These are phyloP conservation scores for Corella eumyota DNA, from an alignment of 23 tunicate genomes.

Conservation along the genomic window DNA sequence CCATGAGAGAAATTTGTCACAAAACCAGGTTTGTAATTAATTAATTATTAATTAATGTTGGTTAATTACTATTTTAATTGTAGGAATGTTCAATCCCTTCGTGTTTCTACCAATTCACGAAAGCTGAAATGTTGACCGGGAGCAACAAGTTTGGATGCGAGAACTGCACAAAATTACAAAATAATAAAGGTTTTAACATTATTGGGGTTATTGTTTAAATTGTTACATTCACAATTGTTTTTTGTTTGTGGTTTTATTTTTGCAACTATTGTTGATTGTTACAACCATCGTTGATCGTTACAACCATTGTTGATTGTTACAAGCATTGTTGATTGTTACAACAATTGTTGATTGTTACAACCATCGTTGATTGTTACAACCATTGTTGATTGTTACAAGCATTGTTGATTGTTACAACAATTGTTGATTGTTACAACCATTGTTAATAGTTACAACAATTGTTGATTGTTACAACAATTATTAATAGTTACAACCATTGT, in stretches of 20 bases:
- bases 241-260: not conserved
- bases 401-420: too few species aligned
- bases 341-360: too few species aligned
- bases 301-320: too few species aligned
- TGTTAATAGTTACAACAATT: too few species aligned
- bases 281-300: too few species aligned
- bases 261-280: too few species aligned
- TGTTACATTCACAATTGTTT: not conserved
- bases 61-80: not conserved
- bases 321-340: too few species aligned
- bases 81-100: constrained; percentile 61
- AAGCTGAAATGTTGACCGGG: constrained; percentile 81
- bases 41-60: not conserved
- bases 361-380: too few species aligned
- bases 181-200: not conserved
- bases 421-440: too few species aligned
- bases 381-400: too few species aligned
- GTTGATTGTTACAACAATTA: too few species aligned
- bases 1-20: constrained; percentile 16
- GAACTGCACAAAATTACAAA: constrained; percentile 44
- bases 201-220: not conserved
- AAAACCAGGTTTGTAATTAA: constrained; percentile 1
- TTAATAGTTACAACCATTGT: too few species aligned
- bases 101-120: constrained; percentile 69
- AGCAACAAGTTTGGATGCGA: constrained; percentile 84